phyloP scores from a whole-genome alignment of 1,140 invertebrate species.

The Yoshiicerus persimilis region DNA sequence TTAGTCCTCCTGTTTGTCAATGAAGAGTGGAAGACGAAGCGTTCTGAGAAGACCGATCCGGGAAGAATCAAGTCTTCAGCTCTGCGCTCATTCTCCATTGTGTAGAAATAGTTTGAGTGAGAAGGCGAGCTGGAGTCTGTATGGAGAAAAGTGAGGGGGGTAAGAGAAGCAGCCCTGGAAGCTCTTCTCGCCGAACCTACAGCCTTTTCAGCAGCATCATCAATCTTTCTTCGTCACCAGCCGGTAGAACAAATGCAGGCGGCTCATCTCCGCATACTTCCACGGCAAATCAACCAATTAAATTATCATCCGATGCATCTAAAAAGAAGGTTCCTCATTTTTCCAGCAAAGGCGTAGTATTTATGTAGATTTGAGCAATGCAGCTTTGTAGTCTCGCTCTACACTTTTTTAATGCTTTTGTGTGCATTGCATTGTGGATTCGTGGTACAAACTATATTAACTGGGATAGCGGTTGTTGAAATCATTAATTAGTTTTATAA shows the following conservation, averaged over 20 bases:
- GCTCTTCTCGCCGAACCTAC: constrained; percentile 35
- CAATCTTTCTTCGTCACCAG: constrained; percentile 31
- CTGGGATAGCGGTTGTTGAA: not conserved
- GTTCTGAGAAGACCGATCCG: not conserved
- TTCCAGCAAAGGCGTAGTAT: not conserved
- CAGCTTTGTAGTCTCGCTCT: not conserved
- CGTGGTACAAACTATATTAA: not conserved
- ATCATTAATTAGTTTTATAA: not conserved
- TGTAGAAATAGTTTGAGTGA: not conserved
- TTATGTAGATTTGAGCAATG: not conserved
- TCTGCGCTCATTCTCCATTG: not conserved
- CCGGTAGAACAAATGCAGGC: not conserved
- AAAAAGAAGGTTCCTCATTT: constrained; percentile 19
- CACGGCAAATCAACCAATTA: constrained; percentile 16
- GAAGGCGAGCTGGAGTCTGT: not conserved
- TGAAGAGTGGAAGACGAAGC: not conserved
- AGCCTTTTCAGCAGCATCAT: constrained; percentile 42
- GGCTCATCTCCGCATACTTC: not conserved
- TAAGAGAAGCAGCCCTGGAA: constrained; percentile 31
- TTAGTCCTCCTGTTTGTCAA: not conserved
- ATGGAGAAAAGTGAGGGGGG: constrained; percentile 43
- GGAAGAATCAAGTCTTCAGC: not conserved
- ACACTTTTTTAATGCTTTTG: not conserved
- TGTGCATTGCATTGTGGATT: not conserved
- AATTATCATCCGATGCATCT: constrained; percentile 7